Percentiles rank a stretch among this genome's conserved stretches.
Evolutionary conservation across 1,140 invertebrate species (phyloP).

Genomic region (Steinernema khuongi): DNA sequence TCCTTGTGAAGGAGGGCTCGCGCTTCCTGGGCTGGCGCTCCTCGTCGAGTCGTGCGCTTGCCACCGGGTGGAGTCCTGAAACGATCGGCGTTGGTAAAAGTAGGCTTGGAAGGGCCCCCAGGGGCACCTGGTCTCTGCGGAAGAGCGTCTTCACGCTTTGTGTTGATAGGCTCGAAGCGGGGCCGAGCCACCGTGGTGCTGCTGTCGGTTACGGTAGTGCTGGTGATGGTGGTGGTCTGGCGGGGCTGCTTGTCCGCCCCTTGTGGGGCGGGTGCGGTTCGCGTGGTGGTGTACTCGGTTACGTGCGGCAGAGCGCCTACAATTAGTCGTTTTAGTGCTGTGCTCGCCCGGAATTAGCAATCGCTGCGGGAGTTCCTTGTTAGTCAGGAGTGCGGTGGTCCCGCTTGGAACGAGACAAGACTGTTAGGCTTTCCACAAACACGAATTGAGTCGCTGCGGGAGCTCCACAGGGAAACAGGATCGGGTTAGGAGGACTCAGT

Average conservation of each 20-base stretch:
- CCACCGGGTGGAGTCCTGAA: neutral
- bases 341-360: neutral
- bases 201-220: constrained; percentile 14
- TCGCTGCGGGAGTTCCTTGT: too few relatives aligned
- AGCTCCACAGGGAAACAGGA: neutral
- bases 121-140: neutral
- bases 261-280: neutral
- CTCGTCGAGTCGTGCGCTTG: neutral
- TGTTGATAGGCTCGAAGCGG: constrained; percentile 8
- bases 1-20: neutral
- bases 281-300: constrained; percentile 14
- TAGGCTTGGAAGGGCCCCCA: too few relatives aligned
- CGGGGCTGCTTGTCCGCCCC: neutral
- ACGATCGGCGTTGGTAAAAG: too few relatives aligned
- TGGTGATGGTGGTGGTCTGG: neutral
- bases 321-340: neutral
- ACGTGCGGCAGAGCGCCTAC: neutral
- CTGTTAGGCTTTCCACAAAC: too few relatives aligned
- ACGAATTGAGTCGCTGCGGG: too few relatives aligned
- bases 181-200: neutral
- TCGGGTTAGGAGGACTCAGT: neutral
- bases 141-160: neutral
- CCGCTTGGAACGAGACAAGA: too few relatives aligned
- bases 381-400: too few relatives aligned
- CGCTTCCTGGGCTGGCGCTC: neutral